Base-by-base conservation (phyloP, 2,113 vertebrate species). In the Saccopteryx leptura region DNA sequence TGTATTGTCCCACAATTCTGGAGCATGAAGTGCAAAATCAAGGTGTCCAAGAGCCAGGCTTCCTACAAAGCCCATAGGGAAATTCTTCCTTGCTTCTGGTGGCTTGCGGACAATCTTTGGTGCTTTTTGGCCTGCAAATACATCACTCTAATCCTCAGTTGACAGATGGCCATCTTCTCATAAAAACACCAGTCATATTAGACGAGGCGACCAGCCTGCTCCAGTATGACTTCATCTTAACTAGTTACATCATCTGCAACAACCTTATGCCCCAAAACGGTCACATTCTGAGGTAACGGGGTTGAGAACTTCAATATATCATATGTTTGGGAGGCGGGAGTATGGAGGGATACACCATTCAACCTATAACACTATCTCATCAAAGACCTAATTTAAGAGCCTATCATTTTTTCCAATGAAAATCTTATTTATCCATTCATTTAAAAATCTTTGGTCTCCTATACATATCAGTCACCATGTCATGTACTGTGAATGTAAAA, bases 371-470 rank as follows among this genome's bases (percentile, higher is more conserved):
- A 39, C 12, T 90, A 78, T 76, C 26, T 8, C 31, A 84, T 90
- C 48, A 75, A 90, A 82, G 17, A 85, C 7, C 9, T 78, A 94
- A 72, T 58, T 72, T 28, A 56, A 91, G 12, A 88, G 26, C 6
- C 54, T 84, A 39, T 33, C 71, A 50, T 63, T 80, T 78, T 78
- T 81, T 52, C 72, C 39, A 91, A 48, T 10, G 21, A 52, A 56
- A 85, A 78, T 28, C 54, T 46, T 79, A 4, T 88, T 90, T 61
- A 63, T 78, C 91, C 14, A 82, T 83, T 91, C 19, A 28, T 75
- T 80, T 74, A 78, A 92, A 80, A 52, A 10, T 26, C 26, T 76
- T 82, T 61, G 48, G 19, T 54, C 24, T 54, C 28, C 69, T 48
- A 9, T 28, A 79, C 19, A 9, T 52, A 80, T 58, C 82, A 89